Conservation (phyloP, 2,888 invertebrate genomes). For the Pristionchus fissidentatus region DNA sequence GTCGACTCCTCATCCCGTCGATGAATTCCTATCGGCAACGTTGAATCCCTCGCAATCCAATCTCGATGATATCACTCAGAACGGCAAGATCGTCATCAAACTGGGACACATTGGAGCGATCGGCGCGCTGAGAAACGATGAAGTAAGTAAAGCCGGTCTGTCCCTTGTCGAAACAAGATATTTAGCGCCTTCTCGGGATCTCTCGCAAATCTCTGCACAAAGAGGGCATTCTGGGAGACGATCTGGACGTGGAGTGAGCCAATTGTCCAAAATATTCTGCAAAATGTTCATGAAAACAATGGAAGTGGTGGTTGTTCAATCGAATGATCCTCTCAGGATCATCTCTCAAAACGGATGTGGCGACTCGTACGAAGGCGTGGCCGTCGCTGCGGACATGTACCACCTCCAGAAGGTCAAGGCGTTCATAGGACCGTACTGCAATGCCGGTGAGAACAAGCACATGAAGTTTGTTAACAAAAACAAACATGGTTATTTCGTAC, state of each 20-base stretch:
- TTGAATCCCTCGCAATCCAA: neutral
- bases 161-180: too few species aligned
- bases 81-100: slow-evolving; percentile 24
- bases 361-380: slow-evolving; percentile 63
- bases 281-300: too few species aligned
- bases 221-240: slow-evolving; percentile 28
- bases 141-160: neutral
- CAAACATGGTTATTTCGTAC: too few species aligned
- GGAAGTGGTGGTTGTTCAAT: neutral
- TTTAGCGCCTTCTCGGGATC: neutral
- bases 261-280: too few species aligned
- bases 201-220: slow-evolving; percentile 18
- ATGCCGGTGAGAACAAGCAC: slow-evolving; percentile 50
- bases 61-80: neutral
- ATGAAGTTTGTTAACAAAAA: neutral
- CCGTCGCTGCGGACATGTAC: slow-evolving; percentile 65
- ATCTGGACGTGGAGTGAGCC: slow-evolving; percentile 18
- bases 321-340: slow-evolving; percentile 52
- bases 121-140: neutral
- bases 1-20: too few species aligned
- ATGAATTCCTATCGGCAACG: too few species aligned
- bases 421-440: slow-evolving; percentile 67
- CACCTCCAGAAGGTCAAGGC: slow-evolving; percentile 65
- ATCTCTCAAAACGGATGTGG: slow-evolving; percentile 61
- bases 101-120: neutral